Percentiles rank a stretch among this genome's conserved stretches.
These are phyloP conservation scores for Leucoraja erinaceus DNA, from an alignment of 2,113 vertebrate genomes.

Conservation along the genomic window DNA sequence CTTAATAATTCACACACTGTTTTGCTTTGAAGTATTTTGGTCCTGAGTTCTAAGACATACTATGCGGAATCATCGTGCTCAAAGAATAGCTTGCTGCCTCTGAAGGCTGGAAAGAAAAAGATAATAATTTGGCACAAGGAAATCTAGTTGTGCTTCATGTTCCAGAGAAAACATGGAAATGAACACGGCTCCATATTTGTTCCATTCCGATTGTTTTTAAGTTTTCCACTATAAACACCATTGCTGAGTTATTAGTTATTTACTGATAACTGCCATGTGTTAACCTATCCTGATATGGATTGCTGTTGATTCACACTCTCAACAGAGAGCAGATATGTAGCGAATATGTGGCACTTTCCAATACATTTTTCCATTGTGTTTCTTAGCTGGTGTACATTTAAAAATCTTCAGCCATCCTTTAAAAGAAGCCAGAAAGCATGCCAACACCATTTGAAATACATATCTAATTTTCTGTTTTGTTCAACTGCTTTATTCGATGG, in stretches of 20 bases:
- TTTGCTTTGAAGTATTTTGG: conserved; percentile 57
- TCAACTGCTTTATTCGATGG: not conserved
- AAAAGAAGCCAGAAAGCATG: not conserved
- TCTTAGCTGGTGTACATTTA: not conserved
- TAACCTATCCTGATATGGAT: not conserved
- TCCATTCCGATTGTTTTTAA: conserved; percentile 2
- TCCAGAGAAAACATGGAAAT: conserved; percentile 51
- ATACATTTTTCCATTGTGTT: not conserved
- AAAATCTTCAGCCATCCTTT: not conserved
- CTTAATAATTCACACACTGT: conserved; percentile 61
- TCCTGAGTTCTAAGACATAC: conserved; percentile 50
- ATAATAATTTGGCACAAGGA: conserved; percentile 56
- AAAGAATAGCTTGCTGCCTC: conserved; percentile 56
- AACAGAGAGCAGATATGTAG: not conserved
- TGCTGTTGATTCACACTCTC: too few species aligned
- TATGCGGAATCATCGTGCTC: conserved; percentile 50
- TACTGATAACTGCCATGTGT: not conserved
- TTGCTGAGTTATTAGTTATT: not conserved
- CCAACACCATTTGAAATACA: not conserved
- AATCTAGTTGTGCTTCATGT: conserved; percentile 46
- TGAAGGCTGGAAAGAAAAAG: conserved; percentile 53
- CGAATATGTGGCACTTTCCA: not conserved
- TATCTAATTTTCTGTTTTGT: not conserved
- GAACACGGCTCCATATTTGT: conserved; percentile 51
- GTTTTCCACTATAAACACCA: not conserved